Percentiles rank a stretch among this genome's conserved stretches.
Conservation (phyloP, 2,888 invertebrate species). For the Nemoura dubitans region DNA sequence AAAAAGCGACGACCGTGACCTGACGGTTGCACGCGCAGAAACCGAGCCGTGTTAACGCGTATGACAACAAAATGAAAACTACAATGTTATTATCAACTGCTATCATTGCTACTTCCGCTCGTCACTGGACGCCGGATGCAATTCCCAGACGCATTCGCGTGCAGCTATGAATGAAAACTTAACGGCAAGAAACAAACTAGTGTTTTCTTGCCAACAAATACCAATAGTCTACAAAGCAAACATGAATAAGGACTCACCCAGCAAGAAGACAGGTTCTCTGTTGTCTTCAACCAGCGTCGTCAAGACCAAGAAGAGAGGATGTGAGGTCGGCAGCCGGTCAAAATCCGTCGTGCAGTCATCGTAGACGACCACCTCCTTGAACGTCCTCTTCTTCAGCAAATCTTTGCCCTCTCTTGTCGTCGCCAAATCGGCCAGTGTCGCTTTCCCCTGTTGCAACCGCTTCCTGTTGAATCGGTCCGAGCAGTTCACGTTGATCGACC, state of each 20-base stretch:
- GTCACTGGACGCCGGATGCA: neutral
- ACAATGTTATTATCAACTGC: neutral
- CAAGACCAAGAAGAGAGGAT: conserved; percentile 72
- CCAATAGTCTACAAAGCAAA: neutral
- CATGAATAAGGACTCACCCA: conserved; percentile 65
- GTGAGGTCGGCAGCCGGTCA: conserved; percentile 66
- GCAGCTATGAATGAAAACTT: neutral
- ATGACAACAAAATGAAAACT: neutral
- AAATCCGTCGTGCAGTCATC: conserved; percentile 73
- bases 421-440: conserved; percentile 72
- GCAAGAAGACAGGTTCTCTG: conserved; percentile 70
- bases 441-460: conserved; percentile 72
- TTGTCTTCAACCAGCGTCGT: conserved; percentile 74
- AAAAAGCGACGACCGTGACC: neutral
- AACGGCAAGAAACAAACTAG: neutral
- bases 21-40: neutral
- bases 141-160: neutral
- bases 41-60: neutral
- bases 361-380: conserved; percentile 73
- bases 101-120: neutral
- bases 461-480: conserved; percentile 74
- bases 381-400: conserved; percentile 63
- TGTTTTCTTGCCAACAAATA: neutral
- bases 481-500: conserved; percentile 76
- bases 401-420: conserved; percentile 72